These are phyloP conservation scores for Poeciliopsis retropinna DNA, from an alignment of 2,113 vertebrate species.

Conservation along the genomic window DNA sequence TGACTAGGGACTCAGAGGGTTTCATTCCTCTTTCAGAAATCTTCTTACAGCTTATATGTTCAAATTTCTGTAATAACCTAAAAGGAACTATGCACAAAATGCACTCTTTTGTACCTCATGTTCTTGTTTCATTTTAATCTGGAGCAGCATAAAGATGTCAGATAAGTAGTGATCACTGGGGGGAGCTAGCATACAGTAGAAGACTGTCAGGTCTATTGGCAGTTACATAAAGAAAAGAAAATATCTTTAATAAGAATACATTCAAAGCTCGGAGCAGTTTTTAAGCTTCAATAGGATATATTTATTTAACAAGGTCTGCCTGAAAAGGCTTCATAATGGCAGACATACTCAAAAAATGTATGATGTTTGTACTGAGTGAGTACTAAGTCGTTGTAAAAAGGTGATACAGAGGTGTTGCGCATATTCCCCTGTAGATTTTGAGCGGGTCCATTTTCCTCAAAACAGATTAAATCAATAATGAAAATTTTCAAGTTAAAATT, in stretches of 20 bases:
- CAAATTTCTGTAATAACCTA: background rate
- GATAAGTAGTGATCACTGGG: constrained; percentile 65
- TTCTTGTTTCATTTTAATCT: background rate
- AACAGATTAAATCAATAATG: no score
- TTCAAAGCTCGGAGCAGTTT: constrained; percentile 12
- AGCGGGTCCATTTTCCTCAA: no score
- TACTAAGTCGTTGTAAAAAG: background rate
- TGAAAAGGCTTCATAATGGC: constrained; percentile 14
- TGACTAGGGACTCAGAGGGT: background rate
- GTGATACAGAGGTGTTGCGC: background rate
- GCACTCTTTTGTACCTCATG: background rate
- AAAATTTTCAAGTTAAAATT: no score
- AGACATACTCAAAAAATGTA: background rate
- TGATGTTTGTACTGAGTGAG: constrained; percentile 3
- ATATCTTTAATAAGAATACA: constrained; percentile 15
- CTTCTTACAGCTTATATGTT: background rate
- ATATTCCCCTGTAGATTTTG: no score
- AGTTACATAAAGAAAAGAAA: constrained; percentile 32
- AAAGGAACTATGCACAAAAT: background rate
- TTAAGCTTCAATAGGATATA: background rate
- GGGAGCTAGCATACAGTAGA: constrained; percentile 68
- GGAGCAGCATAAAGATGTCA: constrained; percentile 30
- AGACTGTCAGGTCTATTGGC: constrained; percentile 37
- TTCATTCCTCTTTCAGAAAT: background rate
- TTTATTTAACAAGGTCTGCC: constrained; percentile 20